Evolutionary conservation across 2,888 invertebrate genomes (phyloP).

Genomic region (Phaonia tiefii): DNA sequence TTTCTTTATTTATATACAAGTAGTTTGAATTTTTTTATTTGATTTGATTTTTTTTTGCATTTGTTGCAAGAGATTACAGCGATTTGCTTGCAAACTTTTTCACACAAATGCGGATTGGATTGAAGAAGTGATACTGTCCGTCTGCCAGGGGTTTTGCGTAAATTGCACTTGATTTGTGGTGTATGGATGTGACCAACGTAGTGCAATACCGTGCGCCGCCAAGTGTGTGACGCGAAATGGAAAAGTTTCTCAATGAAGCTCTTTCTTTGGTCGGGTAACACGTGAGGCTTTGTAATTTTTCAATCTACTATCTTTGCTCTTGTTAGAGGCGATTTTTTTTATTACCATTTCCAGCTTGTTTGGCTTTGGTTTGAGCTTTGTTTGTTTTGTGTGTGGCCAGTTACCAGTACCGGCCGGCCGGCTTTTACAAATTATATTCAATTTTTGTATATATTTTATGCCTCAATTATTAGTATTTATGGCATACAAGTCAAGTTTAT

Average conservation of each 20-base stretch:
- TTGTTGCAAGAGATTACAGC: conserved; percentile 29
- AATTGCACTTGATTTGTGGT: conserved; percentile 58
- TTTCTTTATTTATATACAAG: too few species aligned
- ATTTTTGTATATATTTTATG: conserved; percentile 22
- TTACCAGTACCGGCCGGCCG: conserved; percentile 57
- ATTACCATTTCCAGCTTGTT: conserved; percentile 6
- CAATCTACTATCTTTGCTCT: conserved; percentile 53
- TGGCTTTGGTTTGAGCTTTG: conserved; percentile 1
- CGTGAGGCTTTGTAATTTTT: conserved; percentile 60
- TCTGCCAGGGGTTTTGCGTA: conserved; percentile 27
- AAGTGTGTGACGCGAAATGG: conserved; percentile 19
- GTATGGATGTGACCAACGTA: conserved; percentile 13
- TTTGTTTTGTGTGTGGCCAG: conserved; percentile 42
- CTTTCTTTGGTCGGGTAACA: conserved; percentile 43
- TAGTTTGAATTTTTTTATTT: too few species aligned
- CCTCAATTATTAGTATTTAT: conserved; percentile 46
- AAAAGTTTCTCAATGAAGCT: conserved; percentile 33
- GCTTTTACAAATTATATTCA: conserved; percentile 57
- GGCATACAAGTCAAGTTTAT: conserved; percentile 54
- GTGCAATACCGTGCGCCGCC: conserved; percentile 19
- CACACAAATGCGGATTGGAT: too few species aligned
- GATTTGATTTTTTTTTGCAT: background rate
- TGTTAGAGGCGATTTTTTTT: conserved; percentile 26
- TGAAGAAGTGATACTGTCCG: too few species aligned
- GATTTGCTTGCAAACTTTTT: background rate